These are phyloP conservation scores for Heliconius himera DNA, from an alignment of 1,140 invertebrate genomes.

Conservation along the genomic window DNA sequence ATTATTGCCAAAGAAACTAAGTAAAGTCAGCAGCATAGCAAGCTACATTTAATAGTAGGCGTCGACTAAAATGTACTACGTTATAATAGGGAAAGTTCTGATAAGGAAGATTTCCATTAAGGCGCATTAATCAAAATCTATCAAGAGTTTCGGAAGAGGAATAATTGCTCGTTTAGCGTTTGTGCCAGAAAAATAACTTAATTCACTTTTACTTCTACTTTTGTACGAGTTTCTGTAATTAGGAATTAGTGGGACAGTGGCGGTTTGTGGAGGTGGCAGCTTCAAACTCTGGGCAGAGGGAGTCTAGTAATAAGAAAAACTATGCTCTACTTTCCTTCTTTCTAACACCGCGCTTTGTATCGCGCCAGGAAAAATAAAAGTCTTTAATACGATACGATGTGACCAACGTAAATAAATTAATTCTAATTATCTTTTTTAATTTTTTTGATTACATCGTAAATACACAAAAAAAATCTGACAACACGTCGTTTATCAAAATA, in stretches of 20 bases:
- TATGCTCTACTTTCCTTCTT: too few relatives aligned
- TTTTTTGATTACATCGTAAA: too few relatives aligned
- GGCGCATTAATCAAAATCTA: conserved; percentile 10
- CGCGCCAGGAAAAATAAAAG: too few relatives aligned
- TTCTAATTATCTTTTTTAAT: too few relatives aligned
- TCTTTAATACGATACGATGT: too few relatives aligned
- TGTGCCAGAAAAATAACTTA: background rate
- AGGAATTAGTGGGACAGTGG: background rate
- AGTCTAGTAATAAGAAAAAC: background rate
- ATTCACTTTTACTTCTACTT: conserved; percentile 1
- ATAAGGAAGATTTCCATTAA: conserved; percentile 13
- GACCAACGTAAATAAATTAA: too few relatives aligned
- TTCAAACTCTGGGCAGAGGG: background rate
- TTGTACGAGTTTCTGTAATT: background rate
- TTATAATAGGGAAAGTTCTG: conserved; percentile 5
- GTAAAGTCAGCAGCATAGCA: background rate
- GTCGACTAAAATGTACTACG: background rate
- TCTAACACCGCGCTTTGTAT: too few relatives aligned
- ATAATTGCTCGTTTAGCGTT: conserved; percentile 8
- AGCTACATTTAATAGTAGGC: background rate
- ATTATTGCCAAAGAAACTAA: background rate
- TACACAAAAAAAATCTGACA: too few relatives aligned
- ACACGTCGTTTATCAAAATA: too few relatives aligned
- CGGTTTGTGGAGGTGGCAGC: background rate
- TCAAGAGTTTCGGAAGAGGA: background rate